Evolutionary conservation across 2,113 vertebrate genomes (phyloP).

Genomic region (Sinocyclocheilus anophthalmus): DNA sequence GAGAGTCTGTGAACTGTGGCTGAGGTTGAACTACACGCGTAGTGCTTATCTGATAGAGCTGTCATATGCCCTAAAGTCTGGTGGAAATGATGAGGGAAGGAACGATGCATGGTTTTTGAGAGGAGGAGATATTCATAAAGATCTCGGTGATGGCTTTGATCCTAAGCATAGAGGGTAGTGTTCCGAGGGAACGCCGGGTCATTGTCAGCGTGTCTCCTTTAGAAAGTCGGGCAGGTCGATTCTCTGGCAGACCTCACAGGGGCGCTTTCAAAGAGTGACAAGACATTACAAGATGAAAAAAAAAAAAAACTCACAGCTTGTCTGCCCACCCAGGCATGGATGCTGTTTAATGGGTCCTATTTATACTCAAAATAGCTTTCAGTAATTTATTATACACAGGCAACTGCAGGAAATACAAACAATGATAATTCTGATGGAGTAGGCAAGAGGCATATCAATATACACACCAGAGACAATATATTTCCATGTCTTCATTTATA

Average conservation of each 20-base stretch:
- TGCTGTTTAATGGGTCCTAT: no score
- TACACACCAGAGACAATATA: no score
- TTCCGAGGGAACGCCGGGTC: slow-evolving; percentile 18
- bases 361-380: no score
- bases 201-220: slow-evolving; percentile 51
- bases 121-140: slow-evolving; percentile 42
- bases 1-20: slow-evolving; percentile 1
- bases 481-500: no score
- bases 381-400: no score
- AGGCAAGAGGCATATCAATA: no score
- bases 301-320: background rate
- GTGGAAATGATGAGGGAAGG: slow-evolving; percentile 55
- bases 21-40: slow-evolving; percentile 2
- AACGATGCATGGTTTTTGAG: slow-evolving; percentile 34
- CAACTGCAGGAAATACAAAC: no score
- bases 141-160: slow-evolving; percentile 34
- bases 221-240: background rate
- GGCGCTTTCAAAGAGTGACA: slow-evolving; percentile 12
- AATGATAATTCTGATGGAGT: no score
- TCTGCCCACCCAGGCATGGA: no score
- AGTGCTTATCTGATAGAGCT: background rate
- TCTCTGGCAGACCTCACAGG: slow-evolving; percentile 24
- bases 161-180: background rate
- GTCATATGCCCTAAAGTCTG: slow-evolving; percentile 42
- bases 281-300: slow-evolving; percentile 37